Conservation (phyloP, 2,888 invertebrate species). For the Falcaria lacertinaria region DNA sequence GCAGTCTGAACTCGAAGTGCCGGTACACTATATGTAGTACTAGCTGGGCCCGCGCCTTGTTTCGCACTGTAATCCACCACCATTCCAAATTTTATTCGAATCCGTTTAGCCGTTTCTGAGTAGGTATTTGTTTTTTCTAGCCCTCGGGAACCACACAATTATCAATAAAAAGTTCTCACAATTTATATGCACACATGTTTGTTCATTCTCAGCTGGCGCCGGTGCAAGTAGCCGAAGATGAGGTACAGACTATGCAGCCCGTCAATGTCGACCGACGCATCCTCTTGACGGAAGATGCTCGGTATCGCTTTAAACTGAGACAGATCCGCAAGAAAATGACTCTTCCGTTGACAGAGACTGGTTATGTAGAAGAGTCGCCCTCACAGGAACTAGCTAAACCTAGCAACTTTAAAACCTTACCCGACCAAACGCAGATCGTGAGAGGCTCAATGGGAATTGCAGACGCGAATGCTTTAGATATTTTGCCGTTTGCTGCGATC, state of each 20-base stretch:
- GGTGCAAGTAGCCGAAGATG: slow-evolving; percentile 45
- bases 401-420: slow-evolving; percentile 79
- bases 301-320: slow-evolving; percentile 51
- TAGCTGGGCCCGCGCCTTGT: no score
- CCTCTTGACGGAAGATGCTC: slow-evolving; percentile 61
- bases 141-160: no score
- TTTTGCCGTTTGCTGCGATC: slow-evolving; percentile 78
- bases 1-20: slow-evolving; percentile 55
- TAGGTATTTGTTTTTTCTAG: no score
- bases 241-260: slow-evolving; percentile 45
- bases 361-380: slow-evolving; percentile 35
- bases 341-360: slow-evolving; percentile 47
- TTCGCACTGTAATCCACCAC: no score
- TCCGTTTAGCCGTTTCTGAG: no score
- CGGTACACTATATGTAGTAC: slow-evolving; percentile 31
- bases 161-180: no score
- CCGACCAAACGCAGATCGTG: slow-evolving; percentile 81
- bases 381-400: slow-evolving; percentile 77
- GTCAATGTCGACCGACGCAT: slow-evolving; percentile 52
- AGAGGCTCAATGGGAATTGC: slow-evolving; percentile 68
- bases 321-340: slow-evolving; percentile 59
- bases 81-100: no score
- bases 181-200: no score
- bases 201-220: slow-evolving; percentile 48
- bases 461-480: slow-evolving; percentile 39